Evolutionary conservation across 2,797 vertebrate genomes (phyloP).

Genomic region (Lindbergichthys nudifrons): DNA sequence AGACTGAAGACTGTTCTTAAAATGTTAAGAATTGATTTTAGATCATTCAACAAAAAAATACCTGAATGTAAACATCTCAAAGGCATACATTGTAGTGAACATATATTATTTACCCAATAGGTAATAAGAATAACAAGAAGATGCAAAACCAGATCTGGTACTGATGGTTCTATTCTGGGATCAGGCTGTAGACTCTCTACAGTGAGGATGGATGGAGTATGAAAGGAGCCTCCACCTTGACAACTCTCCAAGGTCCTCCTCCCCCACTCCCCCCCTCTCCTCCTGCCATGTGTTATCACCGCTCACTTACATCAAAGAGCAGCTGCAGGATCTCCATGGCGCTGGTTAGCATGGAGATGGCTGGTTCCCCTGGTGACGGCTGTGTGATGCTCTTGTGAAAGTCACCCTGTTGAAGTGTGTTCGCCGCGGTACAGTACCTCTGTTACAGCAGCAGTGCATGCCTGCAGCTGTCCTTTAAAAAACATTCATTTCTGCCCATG

Average conservation of each 20-base stretch:
- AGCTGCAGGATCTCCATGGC: constrained; percentile 66
- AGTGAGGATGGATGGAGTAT: not conserved
- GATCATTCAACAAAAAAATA: not conserved
- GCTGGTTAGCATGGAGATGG: constrained; percentile 64
- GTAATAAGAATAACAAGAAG: not conserved
- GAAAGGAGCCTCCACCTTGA: constrained; percentile 36
- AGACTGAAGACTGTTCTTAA: not conserved
- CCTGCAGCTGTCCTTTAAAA: constrained; percentile 19
- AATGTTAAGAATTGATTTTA: not conserved
- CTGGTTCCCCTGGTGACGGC: constrained; percentile 63
- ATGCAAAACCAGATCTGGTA: not conserved
- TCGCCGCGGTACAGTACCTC: constrained; percentile 13
- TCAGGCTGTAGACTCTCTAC: not conserved
- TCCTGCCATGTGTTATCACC: constrained; percentile 19
- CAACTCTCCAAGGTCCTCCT: constrained; percentile 32
- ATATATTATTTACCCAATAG: not conserved
- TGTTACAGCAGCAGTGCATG: constrained; percentile 32
- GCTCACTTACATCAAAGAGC: constrained; percentile 57
- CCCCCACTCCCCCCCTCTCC: not conserved
- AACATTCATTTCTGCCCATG: constrained; percentile 16
- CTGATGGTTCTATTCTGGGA: not conserved
- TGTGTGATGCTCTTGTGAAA: constrained; percentile 54
- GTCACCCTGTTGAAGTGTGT: constrained; percentile 30
- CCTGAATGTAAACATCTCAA: not conserved
- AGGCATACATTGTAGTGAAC: too few species aligned